phyloP scores from a whole-genome alignment of 2,797 vertebrate genomes.

The Pitangus sulphuratus region DNA sequence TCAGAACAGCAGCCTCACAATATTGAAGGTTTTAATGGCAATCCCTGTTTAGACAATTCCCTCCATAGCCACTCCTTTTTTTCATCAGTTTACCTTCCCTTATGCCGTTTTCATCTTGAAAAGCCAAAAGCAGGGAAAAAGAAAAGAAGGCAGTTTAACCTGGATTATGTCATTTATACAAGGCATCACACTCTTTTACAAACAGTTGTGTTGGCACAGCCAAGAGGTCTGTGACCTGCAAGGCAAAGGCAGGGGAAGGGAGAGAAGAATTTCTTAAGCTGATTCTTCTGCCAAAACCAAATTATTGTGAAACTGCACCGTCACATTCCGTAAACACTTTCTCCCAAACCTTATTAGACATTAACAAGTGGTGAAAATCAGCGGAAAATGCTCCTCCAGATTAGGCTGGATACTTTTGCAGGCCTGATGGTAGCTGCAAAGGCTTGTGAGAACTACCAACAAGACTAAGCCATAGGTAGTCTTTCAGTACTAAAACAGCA shows the following conservation, averaged over 20 bases:
- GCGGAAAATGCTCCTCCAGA: background rate
- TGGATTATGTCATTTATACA: background rate
- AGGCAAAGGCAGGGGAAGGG: background rate
- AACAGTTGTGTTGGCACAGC: constrained; percentile 24
- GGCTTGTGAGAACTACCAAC: background rate
- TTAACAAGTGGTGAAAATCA: background rate
- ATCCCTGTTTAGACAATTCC: background rate
- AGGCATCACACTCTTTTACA: background rate
- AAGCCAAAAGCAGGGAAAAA: background rate
- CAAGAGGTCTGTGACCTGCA: background rate
- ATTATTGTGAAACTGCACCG: constrained; percentile 15
- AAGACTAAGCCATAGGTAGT: background rate
- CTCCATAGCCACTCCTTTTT: background rate
- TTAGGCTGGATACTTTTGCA: background rate
- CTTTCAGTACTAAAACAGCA: background rate
- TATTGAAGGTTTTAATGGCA: background rate
- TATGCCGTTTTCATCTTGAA: background rate
- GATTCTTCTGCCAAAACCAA: constrained; percentile 16
- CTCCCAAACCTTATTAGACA: background rate
- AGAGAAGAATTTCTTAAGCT: constrained; percentile 28
- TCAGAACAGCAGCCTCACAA: background rate
- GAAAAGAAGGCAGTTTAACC: background rate
- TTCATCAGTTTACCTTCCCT: background rate
- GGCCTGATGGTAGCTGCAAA: background rate
- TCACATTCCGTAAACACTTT: background rate